Evolutionary conservation across 2,888 invertebrate species (phyloP).

Genomic region (Xestia rhomboidea): DNA sequence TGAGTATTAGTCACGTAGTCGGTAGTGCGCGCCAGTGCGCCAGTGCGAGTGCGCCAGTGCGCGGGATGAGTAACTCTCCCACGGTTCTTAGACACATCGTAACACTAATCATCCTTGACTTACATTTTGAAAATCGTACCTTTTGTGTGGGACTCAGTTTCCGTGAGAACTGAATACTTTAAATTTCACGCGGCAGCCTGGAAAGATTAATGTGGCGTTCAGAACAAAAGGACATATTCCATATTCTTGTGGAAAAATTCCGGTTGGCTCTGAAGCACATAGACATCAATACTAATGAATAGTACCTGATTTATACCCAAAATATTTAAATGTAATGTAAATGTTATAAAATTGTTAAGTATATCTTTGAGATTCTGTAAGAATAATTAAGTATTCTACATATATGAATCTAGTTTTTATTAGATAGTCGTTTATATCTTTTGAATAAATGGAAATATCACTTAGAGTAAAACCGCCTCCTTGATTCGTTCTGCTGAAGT

Average conservation of each 20-base stretch:
- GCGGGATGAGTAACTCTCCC: slow-evolving; percentile 82
- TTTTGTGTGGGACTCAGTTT: slow-evolving; percentile 86
- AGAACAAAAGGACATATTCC: slow-evolving; percentile 68
- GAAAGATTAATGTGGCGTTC: slow-evolving; percentile 72
- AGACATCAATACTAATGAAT: slow-evolving; percentile 55
- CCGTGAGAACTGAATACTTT: slow-evolving; percentile 87
- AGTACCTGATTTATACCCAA: slow-evolving; percentile 61
- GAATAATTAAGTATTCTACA: slow-evolving; percentile 55
- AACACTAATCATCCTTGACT: slow-evolving; percentile 87
- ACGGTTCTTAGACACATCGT: slow-evolving; percentile 83
- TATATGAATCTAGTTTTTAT: slow-evolving; percentile 56
- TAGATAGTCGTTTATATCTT: slow-evolving; percentile 44
- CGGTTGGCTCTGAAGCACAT: slow-evolving; percentile 44
- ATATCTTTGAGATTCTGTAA: slow-evolving; percentile 45
- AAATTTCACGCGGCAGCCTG: slow-evolving; percentile 78
- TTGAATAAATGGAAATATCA: slow-evolving; percentile 59
- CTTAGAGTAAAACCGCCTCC: slow-evolving; percentile 41
- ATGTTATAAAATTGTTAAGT: slow-evolving; percentile 55
- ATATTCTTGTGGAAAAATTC: slow-evolving; percentile 45
- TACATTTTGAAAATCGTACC: slow-evolving; percentile 88
- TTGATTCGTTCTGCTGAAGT: slow-evolving; percentile 19
- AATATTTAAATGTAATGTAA: slow-evolving; percentile 62
- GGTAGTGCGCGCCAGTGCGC: slow-evolving; percentile 53
- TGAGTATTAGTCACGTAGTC: slow-evolving; percentile 72
- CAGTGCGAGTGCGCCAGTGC: slow-evolving; percentile 57